Percentiles rank a stretch among this genome's conserved stretches.
Conservation (phyloP, 1,140 invertebrate genomes). For the Apis mellifera region Amel_HAv3.1 CM009938.2:136001-136500, state of each 20-base stretch:
- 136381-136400: slow-evolving; percentile 6
- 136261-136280: not conserved
- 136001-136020: not conserved
- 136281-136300: not conserved
- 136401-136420: slow-evolving; percentile 11
- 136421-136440: not conserved
- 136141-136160: too few relatives aligned
- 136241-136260: not conserved
- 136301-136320: not conserved
- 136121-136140: not conserved
- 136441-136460: not conserved
- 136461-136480: slow-evolving; percentile 5
- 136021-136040: not conserved
- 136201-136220: not conserved
- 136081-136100: not conserved
- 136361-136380: slow-evolving; percentile 6
- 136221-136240: not conserved
- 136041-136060: not conserved
- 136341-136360: slow-evolving; percentile 4
- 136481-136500: not conserved
- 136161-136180: too few relatives aligned
- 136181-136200: too few relatives aligned
- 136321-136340: not conserved
- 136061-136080: not conserved
- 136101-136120: not conserved